Evolutionary conservation across 2,113 vertebrate genomes (phyloP).

Genomic region (Coptodon bakossiorum): DNA sequence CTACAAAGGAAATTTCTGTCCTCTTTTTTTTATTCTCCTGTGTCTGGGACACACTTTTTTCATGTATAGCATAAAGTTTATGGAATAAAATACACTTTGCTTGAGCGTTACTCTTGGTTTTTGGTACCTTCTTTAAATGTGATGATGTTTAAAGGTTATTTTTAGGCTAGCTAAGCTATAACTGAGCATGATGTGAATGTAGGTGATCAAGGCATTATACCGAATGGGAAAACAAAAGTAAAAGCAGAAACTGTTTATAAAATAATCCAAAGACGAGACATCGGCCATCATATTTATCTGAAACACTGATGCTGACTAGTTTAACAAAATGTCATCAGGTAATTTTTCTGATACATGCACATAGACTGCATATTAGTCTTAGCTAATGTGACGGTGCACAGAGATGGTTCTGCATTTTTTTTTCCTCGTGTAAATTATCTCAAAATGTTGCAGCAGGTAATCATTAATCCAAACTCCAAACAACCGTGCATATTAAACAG

Average conservation of each 20-base stretch:
- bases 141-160: not conserved
- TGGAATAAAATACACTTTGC: not conserved
- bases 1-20: not conserved
- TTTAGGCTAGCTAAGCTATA: not conserved
- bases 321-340: not conserved
- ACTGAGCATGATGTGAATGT: not conserved
- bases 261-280: not conserved
- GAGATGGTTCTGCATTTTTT: not conserved
- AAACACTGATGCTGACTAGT: not conserved
- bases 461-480: not conserved
- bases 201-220: not conserved
- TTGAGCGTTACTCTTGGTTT: not conserved
- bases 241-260: not conserved
- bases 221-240: not conserved
- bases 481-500: not conserved
- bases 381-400: not conserved
- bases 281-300: accelerated
- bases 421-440: not conserved
- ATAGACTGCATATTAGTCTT: not conserved
- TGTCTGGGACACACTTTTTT: not conserved
- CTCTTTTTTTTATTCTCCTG: not conserved
- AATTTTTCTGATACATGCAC: not conserved
- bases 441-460: not conserved
- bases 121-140: accelerated
- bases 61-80: not conserved